Evolutionary conservation across 2,888 invertebrate species (phyloP), one percentile per base, ranked within the genome.

Genomic region (Pherbina coryleti): DNA sequence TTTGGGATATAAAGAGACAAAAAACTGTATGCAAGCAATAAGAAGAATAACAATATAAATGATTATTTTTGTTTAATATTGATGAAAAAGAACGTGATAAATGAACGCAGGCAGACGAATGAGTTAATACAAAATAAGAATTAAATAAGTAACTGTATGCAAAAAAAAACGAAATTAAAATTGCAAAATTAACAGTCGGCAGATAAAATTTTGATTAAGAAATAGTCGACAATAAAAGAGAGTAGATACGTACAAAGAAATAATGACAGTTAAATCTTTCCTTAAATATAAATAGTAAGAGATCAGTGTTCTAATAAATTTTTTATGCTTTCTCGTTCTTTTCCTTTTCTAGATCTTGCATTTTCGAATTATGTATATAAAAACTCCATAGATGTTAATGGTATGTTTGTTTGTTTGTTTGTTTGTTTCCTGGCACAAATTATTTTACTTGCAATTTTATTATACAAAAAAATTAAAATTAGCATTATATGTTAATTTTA

Each of bases 281-380:
- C 22, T 57, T 3, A 8, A 60, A 19, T 60, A 44, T 44, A 60
- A 60, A 60, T 4, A 25, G 8, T 28, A 11, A 11, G 2, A 11
- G 57, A 60, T 28, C 57, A 34, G 31, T 66, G 37, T 67, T 67
- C 44, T 34, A 44, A 22, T 17, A 66, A 3, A 67, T 34, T 60
- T n/a, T 44, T 22, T 66, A 34, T 74, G 71, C 28, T 44, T 60
- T 78, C 66, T 71, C 55, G 67, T 60, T 62, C 60, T 37, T 64
- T 73, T 74, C 37, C 19, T 22, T 19, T 67, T 44, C 22, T 17
- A 64, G 34, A 22, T 37, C 67, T 67, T 67, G 67, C 67, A 67
- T 67, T 67, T 66, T 7, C 17, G 37, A 67, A 66, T n/a, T 1
- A 60, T 19, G 67, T 14, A 25, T n/a, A 17, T 9, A 2, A 22